phyloP scores from a whole-genome alignment of 2,797 vertebrate genomes.

The Melanotaenia trifasciata region DNA sequence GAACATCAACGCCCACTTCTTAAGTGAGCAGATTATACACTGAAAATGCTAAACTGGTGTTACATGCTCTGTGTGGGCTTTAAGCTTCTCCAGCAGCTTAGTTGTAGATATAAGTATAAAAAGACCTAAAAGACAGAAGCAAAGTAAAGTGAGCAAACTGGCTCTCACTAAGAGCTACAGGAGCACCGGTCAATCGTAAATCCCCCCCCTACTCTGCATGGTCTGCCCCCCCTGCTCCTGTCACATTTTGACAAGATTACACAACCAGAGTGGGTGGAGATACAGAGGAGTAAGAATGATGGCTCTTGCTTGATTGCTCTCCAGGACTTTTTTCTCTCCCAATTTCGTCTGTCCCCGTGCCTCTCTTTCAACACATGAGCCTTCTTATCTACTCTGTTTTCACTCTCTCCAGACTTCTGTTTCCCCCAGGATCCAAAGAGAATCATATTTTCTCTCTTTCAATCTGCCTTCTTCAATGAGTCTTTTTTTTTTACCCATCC shows the following conservation, averaged over 20 bases:
- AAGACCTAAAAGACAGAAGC: conserved; percentile 2
- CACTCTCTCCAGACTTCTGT: conserved; percentile 21
- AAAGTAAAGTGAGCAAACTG: conserved; percentile 23
- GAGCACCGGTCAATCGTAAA: conserved; percentile 35
- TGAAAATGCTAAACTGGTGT: conserved; percentile 38
- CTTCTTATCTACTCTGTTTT: conserved; percentile 25
- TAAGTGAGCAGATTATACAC: conserved; percentile 45
- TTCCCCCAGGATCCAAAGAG: conserved; percentile 22
- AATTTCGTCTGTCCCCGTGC: neutral
- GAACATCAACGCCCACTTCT: conserved; percentile 37
- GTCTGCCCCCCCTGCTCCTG: conserved; percentile 28
- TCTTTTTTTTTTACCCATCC: conserved; percentile 3
- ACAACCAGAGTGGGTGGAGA: conserved; percentile 60
- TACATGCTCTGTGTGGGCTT: conserved; percentile 15
- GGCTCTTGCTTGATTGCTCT: conserved; percentile 46
- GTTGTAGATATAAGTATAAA: conserved; percentile 8
- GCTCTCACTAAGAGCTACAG: conserved; percentile 19
- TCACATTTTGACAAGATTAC: conserved; percentile 69
- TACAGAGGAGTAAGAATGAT: conserved; percentile 37
- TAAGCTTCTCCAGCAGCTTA: conserved; percentile 5
- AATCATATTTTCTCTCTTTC: conserved; percentile 37
- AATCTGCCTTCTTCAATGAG: conserved; percentile 9
- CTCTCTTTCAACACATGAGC: conserved; percentile 22
- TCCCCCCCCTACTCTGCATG: conserved; percentile 44
- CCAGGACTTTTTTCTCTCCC: conserved; percentile 33